These are phyloP conservation scores for Himalopsyche japonica DNA, from an alignment of 2,888 invertebrate species.

Conservation along the genomic window DNA sequence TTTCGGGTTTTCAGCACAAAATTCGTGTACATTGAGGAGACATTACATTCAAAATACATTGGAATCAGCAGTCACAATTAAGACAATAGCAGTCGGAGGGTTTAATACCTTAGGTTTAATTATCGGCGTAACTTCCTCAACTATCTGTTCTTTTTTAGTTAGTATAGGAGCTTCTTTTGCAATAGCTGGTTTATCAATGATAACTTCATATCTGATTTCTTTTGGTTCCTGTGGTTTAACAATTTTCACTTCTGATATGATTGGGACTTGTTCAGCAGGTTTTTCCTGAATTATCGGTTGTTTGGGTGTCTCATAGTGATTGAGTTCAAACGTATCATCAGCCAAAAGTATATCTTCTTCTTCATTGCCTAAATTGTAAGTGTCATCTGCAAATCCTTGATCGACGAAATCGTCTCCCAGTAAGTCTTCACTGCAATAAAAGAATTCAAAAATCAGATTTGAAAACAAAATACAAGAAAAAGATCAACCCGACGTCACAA, in stretches of 20 bases:
- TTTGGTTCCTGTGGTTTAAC: neutral
- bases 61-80: too few relatives aligned
- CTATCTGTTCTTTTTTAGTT: neutral
- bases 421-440: conserved; percentile 55
- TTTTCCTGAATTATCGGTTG: neutral
- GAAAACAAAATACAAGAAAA: neutral
- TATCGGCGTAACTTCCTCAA: neutral
- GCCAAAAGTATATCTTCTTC: conserved; percentile 58
- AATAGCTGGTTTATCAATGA: neutral
- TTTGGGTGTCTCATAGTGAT: neutral
- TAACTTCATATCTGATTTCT: neutral
- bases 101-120: neutral
- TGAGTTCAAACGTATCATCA: conserved; percentile 44
- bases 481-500: neutral
- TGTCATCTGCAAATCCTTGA: conserved; percentile 54
- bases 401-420: conserved; percentile 58
- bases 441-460: neutral
- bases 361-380: conserved; percentile 57
- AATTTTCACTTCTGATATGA: conserved; percentile 33
- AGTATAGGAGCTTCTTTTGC: neutral
- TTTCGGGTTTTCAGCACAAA: too few relatives aligned
- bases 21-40: too few relatives aligned
- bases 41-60: too few relatives aligned
- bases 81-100: too few relatives aligned
- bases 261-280: neutral